These are phyloP conservation scores for Baronia brevicornis DNA, from an alignment of 2,888 invertebrate genomes.

Conservation along the genomic window DNA sequence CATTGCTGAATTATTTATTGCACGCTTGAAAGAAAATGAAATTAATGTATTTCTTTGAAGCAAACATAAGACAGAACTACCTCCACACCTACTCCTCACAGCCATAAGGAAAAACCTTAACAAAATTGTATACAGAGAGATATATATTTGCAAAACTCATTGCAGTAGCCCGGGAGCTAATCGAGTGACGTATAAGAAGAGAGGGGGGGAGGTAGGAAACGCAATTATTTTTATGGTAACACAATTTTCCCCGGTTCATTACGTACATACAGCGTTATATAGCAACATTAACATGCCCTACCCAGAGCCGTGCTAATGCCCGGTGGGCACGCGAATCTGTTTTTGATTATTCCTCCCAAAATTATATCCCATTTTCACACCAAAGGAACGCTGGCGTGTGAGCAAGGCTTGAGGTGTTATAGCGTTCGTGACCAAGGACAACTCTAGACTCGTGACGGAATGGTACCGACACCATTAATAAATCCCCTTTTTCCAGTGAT, in stretches of 20 bases:
- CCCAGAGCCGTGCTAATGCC: constrained; percentile 68
- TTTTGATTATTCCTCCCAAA: constrained; percentile 72
- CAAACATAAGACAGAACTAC: too few species aligned
- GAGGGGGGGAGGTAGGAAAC: constrained; percentile 53
- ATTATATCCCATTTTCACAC: constrained; percentile 75
- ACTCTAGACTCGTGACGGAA: constrained; percentile 27
- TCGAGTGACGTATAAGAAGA: constrained; percentile 44
- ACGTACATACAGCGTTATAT: constrained; percentile 61
- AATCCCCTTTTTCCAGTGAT: constrained; percentile 20
- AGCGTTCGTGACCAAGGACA: constrained; percentile 62
- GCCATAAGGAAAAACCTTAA: constrained; percentile 4
- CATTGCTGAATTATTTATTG: too few species aligned
- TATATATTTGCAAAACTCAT: constrained; percentile 16
- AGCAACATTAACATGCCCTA: constrained; percentile 71
- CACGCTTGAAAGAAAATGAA: too few species aligned
- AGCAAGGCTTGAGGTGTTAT: constrained; percentile 38
- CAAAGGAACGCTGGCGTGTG: constrained; percentile 42
- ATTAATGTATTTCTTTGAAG: too few species aligned
- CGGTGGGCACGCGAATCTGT: constrained; percentile 68
- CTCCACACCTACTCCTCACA: too few species aligned
- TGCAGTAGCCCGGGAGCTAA: constrained; percentile 28
- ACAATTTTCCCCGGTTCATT: constrained; percentile 74
- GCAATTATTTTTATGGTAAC: constrained; percentile 75
- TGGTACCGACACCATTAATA: constrained; percentile 37
- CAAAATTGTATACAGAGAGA: constrained; percentile 17